A percentile compares a stretch with the other conserved stretches of the same genome.
phyloP scores from a whole-genome alignment of 2,888 invertebrate genomes.

The Panopea generosa region DNA sequence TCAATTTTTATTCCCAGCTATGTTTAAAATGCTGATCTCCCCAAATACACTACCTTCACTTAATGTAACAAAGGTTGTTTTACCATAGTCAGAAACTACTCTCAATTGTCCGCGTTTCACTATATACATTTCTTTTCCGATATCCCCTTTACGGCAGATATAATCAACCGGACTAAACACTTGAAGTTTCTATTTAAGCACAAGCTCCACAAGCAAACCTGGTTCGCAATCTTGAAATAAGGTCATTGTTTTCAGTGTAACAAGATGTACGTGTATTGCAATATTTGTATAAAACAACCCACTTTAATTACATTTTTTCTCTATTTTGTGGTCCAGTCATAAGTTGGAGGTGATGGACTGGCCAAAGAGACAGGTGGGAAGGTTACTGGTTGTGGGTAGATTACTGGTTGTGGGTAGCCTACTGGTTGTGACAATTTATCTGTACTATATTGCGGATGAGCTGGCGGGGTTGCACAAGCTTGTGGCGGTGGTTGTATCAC shows the following conservation, averaged over 20 bases:
- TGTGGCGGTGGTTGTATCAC: too few species aligned
- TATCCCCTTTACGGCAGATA: conserved; percentile 97
- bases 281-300: conserved; percentile 71
- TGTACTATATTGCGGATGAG: too few species aligned
- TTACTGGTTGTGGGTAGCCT: too few species aligned
- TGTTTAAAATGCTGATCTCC: conserved; percentile 85
- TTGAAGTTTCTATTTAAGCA: conserved; percentile 85
- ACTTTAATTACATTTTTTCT: too few species aligned
- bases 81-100: conserved; percentile 80
- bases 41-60: conserved; percentile 85
- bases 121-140: conserved; percentile 92
- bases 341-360: too few species aligned
- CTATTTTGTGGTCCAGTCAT: too few species aligned
- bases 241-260: conserved; percentile 76
- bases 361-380: too few species aligned
- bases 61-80: conserved; percentile 82
- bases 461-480: too few species aligned
- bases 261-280: conserved; percentile 80
- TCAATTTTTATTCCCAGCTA: conserved; percentile 87
- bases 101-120: conserved; percentile 79
- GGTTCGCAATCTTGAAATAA: conserved; percentile 83
- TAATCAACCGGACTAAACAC: conserved; percentile 98
- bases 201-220: conserved; percentile 80
- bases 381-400: too few species aligned
- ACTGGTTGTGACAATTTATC: too few species aligned